A percentile compares a stretch with the other conserved stretches of the same genome.
phyloP scores from a whole-genome alignment of 2,113 vertebrate species.

The Casuarius casuarius region DNA sequence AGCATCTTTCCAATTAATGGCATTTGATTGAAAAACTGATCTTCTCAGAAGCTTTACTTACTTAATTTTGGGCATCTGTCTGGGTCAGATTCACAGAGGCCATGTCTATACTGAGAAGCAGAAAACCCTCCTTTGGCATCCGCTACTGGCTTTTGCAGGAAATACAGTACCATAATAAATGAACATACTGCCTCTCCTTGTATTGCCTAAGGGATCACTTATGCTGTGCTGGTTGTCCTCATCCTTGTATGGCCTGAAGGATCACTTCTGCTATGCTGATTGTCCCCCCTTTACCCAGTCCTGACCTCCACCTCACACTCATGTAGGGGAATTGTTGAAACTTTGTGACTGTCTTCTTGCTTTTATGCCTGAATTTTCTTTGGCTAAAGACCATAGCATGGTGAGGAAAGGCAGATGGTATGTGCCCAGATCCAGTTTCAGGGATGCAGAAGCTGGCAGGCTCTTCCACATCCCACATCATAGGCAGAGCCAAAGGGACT shows the following conservation, averaged over 20 bases:
- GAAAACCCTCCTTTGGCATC: not conserved
- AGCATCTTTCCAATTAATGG: not conserved
- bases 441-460: constrained; percentile 43
- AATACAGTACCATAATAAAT: not conserved
- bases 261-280: not conserved
- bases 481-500: constrained; percentile 12
- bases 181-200: not conserved
- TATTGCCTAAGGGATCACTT: not conserved
- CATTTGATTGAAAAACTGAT: constrained; percentile 3
- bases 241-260: not conserved
- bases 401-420: constrained; percentile 51
- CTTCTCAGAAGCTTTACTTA: not conserved
- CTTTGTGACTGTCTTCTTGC: constrained; percentile 13
- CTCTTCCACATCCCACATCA: constrained; percentile 43
- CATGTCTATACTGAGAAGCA: not conserved
- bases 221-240: not conserved
- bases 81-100: not conserved
- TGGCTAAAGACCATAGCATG: constrained; percentile 16
- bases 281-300: not conserved
- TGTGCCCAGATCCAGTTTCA: constrained; percentile 32
- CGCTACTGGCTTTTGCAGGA: not conserved
- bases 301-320: not conserved
- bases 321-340: not conserved
- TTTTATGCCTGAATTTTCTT: constrained; percentile 2
- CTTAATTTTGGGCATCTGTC: not conserved